Evolutionary conservation across 2,888 invertebrate genomes (phyloP), one percentile per base, ranked within the genome.

Genomic region (Helobdella robusta): DNA sequence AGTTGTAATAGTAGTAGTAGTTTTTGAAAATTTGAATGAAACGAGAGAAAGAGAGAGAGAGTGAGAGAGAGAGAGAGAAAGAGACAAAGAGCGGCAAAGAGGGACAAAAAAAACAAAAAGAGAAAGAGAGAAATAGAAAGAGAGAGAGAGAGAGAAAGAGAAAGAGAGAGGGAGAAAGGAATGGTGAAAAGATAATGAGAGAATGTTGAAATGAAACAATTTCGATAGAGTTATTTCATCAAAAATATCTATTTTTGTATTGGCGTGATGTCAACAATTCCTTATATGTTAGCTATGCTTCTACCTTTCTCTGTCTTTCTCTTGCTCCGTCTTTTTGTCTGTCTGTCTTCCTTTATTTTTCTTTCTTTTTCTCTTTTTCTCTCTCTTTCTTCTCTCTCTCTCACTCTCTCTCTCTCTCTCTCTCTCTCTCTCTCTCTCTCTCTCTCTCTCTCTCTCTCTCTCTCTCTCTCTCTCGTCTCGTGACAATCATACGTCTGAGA

Each of bases 371-470:
- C 8, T 52, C 15, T 15, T 8, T 52, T 18, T 15, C 8, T 52
- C 11, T 64, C 64, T 64, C 20, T 36, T 64, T 36, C 30, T 64
- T 64, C 64, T 64, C 64, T 64, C 64, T 64, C 64, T 64, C 64
- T 64, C 64, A 64, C 64, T 64, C 64, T 64, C 64, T 64, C 40
- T 65, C 46, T 66, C 36, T 65, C 32, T 66, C 0, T 65, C 46
- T 65, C 65, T 65, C 65, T 65, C 64, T 66, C 46, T 65, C 64
- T 65, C 65, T 65, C 35, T 65, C 3, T 64, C 64, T 65, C 64
- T 65, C 44, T 65, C 64, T 65, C 64, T 65, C 34, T 65, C 65
- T 65, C 65, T 65, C 65, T 65, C 4, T 65, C 65, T 65, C 35
- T 65, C 64, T 65, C 40, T 65, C 65, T 44, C 34, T 65, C 65